A percentile compares a stretch with the other conserved stretches of the same genome.
phyloP scores from a whole-genome alignment of 2,113 vertebrate species.

The Hippoglossus stenolepis region DNA sequence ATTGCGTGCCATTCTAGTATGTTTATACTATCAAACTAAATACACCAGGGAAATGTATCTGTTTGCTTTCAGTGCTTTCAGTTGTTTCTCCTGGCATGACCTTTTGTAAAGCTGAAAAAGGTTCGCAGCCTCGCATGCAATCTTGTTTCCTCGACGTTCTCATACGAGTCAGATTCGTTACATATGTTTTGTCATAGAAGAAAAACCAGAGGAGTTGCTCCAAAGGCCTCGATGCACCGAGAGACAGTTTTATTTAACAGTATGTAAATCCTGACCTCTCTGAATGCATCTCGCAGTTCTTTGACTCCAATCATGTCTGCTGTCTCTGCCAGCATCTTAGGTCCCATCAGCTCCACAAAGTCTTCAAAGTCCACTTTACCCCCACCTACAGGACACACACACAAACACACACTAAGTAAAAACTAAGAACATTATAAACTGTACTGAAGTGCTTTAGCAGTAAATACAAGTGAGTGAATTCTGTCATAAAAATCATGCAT shows the following conservation, averaged over 20 bases:
- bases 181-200: too few species aligned
- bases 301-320: conserved; percentile 95
- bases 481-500: too few species aligned
- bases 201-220: not conserved
- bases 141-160: too few species aligned
- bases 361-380: conserved; percentile 93
- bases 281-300: conserved; percentile 88
- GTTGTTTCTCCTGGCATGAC: not conserved
- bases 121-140: not conserved
- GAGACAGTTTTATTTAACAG: not conserved
- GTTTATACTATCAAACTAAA: too few species aligned
- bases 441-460: too few species aligned
- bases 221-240: not conserved
- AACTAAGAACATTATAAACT: too few species aligned
- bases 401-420: not conserved
- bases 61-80: too few species aligned
- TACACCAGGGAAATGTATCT: too few species aligned
- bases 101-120: not conserved
- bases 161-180: too few species aligned
- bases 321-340: conserved; percentile 94
- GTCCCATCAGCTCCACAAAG: conserved; percentile 92
- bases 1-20: too few species aligned
- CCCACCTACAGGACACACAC: conserved; percentile 80
- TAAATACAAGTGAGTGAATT: too few species aligned
- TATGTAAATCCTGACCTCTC: conserved; percentile 84